A percentile compares a stretch with the other conserved stretches of the same genome.
Conservation (phyloP, 1,140 invertebrate species). For the Triops cancriformis region DNA sequence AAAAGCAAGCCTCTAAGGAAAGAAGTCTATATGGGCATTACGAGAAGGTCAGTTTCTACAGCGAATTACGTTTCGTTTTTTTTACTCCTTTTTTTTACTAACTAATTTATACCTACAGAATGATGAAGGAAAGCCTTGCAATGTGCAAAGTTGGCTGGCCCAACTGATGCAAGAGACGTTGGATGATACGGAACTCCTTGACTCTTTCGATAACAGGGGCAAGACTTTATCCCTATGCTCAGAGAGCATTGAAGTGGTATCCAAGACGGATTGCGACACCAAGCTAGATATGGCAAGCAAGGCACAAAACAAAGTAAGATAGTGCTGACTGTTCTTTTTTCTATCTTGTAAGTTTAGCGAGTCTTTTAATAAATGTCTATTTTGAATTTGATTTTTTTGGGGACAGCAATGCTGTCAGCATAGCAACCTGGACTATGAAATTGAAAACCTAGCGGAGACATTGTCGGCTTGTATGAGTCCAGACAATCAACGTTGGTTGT, state of each 20-base stretch:
- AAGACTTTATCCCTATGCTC: neutral
- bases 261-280: neutral
- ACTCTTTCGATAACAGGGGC: neutral
- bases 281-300: neutral
- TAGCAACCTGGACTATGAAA: neutral
- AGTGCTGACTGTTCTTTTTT: neutral
- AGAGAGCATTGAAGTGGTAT: neutral
- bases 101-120: neutral
- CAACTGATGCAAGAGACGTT: neutral
- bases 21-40: neutral
- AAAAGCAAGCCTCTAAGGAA: neutral
- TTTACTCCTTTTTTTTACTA: neutral
- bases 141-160: constrained; percentile 20
- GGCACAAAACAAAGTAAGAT: neutral
- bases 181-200: neutral
- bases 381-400: neutral
- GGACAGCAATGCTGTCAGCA: constrained; percentile 7
- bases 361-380: too few species aligned
- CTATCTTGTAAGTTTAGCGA: too few species aligned
- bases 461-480: neutral
- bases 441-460: constrained; percentile 19
- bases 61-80: neutral
- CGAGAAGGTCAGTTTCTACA: neutral
- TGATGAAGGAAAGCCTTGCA: constrained; percentile 16
- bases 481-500: constrained; percentile 21